Percentiles rank a stretch among this genome's conserved stretches.
Evolutionary conservation across 1,140 invertebrate species (phyloP).

Genomic region (Latrodectus geometricus): DNA sequence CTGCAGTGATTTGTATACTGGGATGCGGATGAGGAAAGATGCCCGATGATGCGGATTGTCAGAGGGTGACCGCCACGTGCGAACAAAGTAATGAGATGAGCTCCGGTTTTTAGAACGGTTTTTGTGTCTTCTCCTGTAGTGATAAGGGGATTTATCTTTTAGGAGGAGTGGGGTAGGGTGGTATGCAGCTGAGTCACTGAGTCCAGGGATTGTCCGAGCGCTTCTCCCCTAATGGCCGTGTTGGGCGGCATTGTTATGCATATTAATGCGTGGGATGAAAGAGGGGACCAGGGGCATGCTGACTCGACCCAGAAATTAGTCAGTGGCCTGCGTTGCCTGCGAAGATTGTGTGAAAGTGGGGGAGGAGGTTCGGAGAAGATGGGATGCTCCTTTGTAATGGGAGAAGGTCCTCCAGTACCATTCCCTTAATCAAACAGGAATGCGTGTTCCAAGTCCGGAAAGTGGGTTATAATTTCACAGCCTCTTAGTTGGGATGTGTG

Average conservation of each 20-base stretch:
- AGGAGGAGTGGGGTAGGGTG: neutral
- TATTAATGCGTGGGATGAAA: constrained; percentile 52
- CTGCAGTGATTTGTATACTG: constrained; percentile 39
- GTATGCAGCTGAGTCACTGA: constrained; percentile 26
- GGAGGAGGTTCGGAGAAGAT: neutral
- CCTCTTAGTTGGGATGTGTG: constrained; percentile 1
- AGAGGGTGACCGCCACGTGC: constrained; percentile 39
- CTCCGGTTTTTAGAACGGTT: constrained; percentile 4
- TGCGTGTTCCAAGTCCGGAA: constrained; percentile 11
- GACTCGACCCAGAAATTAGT: constrained; percentile 52
- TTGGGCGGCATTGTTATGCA: constrained; percentile 53
- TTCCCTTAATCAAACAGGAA: constrained; percentile 59
- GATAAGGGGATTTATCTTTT: constrained; percentile 41
- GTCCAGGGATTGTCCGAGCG: constrained; percentile 37
- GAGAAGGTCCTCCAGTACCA: constrained; percentile 9
- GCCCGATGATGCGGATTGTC: constrained; percentile 10
- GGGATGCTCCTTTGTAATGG: constrained; percentile 36
- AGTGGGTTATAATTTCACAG: constrained; percentile 14
- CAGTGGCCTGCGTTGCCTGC: constrained; percentile 41
- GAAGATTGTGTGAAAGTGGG: constrained; percentile 10
- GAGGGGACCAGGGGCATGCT: neutral
- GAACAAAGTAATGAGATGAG: constrained; percentile 47
- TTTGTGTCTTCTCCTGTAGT: constrained; percentile 5
- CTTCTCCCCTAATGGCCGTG: constrained; percentile 39
- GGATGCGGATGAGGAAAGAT: neutral